Evolutionary conservation across 1,140 invertebrate species (phyloP).

Genomic region (Bombus turneri): DNA sequence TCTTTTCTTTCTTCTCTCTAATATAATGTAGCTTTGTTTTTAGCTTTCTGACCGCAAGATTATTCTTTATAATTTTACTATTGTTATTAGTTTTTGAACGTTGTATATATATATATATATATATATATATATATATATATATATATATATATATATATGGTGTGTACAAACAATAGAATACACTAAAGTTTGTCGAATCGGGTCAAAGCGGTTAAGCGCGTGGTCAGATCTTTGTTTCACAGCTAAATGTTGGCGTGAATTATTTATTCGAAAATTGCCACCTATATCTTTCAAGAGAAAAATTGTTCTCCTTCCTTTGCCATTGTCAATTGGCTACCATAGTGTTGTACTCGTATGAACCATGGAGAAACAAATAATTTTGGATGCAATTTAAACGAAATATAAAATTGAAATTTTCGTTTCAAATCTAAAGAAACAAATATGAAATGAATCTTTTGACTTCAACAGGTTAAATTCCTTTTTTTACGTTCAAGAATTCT

Average conservation of each 20-base stretch:
- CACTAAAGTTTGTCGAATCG: background rate
- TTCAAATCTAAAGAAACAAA: background rate
- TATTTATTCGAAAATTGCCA: background rate
- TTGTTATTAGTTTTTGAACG: background rate
- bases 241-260: background rate
- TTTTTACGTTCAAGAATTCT: background rate
- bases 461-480: no score
- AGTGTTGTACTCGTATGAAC: no score
- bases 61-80: no score
- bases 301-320: background rate
- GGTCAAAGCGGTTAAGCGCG: conserved; percentile 5
- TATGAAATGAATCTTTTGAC: background rate
- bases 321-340: background rate
- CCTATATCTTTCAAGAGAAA: background rate
- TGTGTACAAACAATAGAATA: background rate
- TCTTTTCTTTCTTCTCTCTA: no score
- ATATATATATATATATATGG: background rate
- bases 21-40: no score
- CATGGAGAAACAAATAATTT: background rate
- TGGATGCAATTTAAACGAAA: background rate
- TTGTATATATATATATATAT: background rate
- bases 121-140: background rate
- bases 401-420: background rate
- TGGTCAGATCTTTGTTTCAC: background rate
- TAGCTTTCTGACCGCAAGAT: background rate